phyloP scores from a whole-genome alignment of 2,888 invertebrate species.

The Eumerus sabulonum region DNA sequence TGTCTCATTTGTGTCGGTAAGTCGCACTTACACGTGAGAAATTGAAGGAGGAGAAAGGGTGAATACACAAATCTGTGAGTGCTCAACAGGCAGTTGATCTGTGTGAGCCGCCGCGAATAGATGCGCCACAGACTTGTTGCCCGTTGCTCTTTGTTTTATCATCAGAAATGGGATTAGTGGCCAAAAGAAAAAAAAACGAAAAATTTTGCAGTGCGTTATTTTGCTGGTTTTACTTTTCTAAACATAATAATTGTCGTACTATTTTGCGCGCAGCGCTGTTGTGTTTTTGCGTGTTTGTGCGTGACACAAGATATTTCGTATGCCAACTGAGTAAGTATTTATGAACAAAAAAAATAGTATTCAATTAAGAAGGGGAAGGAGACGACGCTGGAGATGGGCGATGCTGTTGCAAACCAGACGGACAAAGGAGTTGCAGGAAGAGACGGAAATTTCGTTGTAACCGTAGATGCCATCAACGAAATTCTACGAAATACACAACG shows the following conservation, averaged over 20 bases:
- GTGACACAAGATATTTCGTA: not conserved
- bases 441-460: conserved; percentile 25
- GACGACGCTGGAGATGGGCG: no score
- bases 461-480: conserved; percentile 49
- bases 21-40: no score
- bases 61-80: conserved; percentile 11
- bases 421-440: conserved; percentile 22
- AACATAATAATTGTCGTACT: no score
- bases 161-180: conserved; percentile 1
- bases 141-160: not conserved
- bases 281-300: no score
- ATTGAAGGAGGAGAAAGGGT: not conserved
- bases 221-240: no score
- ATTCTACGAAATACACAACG: conserved; percentile 17
- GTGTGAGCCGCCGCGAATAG: conserved; percentile 3
- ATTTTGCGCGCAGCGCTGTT: no score
- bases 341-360: not conserved
- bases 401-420: conserved; percentile 7
- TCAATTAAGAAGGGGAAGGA: not conserved
- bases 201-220: no score
- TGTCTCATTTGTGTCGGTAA: no score
- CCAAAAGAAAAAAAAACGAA: not conserved
- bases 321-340: not conserved
- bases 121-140: no score
- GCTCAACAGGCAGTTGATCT: conserved; percentile 14